phyloP scores from a whole-genome alignment of 2,888 invertebrate genomes.

The Agapetus fuscipes region DNA sequence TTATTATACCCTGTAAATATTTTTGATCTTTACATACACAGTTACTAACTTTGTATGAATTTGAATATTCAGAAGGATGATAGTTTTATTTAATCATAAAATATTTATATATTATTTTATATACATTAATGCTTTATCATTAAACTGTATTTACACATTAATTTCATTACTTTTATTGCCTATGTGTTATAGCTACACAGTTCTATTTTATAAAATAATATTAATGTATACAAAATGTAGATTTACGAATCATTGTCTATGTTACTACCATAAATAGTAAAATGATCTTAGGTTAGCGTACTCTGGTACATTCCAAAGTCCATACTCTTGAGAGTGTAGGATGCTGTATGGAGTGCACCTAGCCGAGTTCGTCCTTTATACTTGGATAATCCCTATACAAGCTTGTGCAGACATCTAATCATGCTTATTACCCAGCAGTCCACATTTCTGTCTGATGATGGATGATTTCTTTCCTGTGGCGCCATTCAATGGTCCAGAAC shows the following conservation, averaged over 20 bases:
- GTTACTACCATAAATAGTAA: conserved; percentile 20
- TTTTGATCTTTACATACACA: conserved; percentile 20
- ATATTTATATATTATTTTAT: conserved; percentile 11
- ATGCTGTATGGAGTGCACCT: no score
- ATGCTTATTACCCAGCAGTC: no score
- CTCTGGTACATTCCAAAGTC: conserved; percentile 21
- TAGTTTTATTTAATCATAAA: conserved; percentile 18
- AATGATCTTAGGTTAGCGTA: conserved; percentile 18
- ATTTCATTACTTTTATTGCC: conserved; percentile 17
- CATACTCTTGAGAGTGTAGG: conserved; percentile 16
- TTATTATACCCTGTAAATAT: conserved; percentile 19
- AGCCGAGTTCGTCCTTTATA: no score
- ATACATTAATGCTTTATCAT: conserved; percentile 19
- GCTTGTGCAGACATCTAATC: no score
- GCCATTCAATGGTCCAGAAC: no score
- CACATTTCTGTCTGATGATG: no score
- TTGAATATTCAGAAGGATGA: conserved; percentile 15
- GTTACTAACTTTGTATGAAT: conserved; percentile 20
- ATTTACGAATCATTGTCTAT: conserved; percentile 19
- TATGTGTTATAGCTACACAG: conserved; percentile 21
- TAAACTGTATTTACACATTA: conserved; percentile 20
- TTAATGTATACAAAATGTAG: conserved; percentile 22
- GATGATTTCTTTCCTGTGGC: no score
- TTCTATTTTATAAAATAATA: conserved; percentile 22
- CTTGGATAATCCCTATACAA: no score